phyloP scores from a whole-genome alignment of 64 coral and sea anemone genomes.

The Porites australiensis region DNA sequence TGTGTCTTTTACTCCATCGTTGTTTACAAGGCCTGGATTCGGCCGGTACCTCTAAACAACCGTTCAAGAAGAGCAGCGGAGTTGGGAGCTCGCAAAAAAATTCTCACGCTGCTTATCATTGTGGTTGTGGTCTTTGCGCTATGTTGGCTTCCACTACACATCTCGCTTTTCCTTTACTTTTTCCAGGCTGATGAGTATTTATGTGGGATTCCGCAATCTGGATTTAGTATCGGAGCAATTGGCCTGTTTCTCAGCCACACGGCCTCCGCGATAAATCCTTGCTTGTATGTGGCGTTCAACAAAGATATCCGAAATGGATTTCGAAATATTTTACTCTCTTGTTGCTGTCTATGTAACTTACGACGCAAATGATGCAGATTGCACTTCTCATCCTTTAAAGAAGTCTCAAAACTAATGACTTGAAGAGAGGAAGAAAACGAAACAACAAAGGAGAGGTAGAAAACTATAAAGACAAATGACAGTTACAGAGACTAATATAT shows the following conservation, averaged over 20 bases:
- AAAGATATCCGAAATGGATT: conserved; percentile 3
- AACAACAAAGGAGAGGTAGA: too few relatives aligned
- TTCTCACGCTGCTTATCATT: not conserved
- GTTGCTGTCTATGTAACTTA: not conserved
- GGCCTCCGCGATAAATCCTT: conserved; percentile 77
- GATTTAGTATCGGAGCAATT: conserved; percentile 66
- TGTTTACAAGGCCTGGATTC: conserved; percentile 63
- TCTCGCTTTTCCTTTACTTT: conserved; percentile 65
- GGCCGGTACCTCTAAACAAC: conserved; percentile 28
- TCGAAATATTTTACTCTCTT: not conserved
- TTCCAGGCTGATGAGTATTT: conserved; percentile 49
- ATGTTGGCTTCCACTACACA: conserved; percentile 84
- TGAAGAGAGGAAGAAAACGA: too few relatives aligned
- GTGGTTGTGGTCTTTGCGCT: too few relatives aligned
- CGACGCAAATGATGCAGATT: too few relatives aligned
- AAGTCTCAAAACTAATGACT: too few relatives aligned
- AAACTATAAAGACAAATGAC: too few relatives aligned
- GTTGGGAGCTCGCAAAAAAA: conserved; percentile 40
- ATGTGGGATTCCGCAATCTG: conserved; percentile 64
- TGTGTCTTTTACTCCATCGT: conserved; percentile 71
- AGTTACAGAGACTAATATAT: too few relatives aligned
- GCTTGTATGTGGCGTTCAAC: conserved; percentile 66
- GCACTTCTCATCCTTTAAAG: too few relatives aligned
- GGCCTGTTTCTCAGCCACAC: conserved; percentile 82
- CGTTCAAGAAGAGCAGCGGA: conserved; percentile 32